Evolutionary conservation across 2,888 invertebrate genomes (phyloP).

Genomic region (Coronaproctus castanopsis): DNA sequence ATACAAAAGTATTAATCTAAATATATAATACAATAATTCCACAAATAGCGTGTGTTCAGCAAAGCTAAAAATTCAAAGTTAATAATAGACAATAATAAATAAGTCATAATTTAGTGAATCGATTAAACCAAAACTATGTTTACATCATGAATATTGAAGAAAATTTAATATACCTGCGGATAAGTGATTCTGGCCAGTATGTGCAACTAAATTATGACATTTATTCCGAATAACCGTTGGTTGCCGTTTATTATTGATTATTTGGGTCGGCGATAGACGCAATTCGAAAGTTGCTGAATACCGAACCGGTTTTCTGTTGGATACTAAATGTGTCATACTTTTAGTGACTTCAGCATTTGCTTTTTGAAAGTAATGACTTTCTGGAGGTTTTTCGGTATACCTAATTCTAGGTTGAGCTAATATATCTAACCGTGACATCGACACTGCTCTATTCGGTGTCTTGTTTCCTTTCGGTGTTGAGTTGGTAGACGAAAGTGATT

Average conservation of each 20-base stretch:
- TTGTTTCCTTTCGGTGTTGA: background rate
- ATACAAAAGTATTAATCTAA: too few species aligned
- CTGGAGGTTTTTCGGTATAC: background rate
- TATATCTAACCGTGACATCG: constrained; percentile 81
- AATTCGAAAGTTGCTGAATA: background rate
- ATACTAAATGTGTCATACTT: constrained; percentile 47
- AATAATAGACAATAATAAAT: too few species aligned
- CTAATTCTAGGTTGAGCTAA: constrained; percentile 43
- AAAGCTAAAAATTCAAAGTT: too few species aligned
- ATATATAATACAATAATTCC: too few species aligned
- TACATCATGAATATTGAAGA: too few species aligned
- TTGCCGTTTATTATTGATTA: background rate
- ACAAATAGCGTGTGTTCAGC: too few species aligned
- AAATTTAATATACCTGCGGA: background rate
- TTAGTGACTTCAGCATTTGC: constrained; percentile 8
- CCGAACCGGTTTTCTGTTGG: constrained; percentile 1
- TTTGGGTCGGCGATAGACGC: background rate
- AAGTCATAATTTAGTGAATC: too few species aligned
- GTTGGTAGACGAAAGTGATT: background rate
- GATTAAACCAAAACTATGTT: too few species aligned
- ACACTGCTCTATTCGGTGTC: constrained; percentile 65
- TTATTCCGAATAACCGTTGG: background rate
- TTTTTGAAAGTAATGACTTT: background rate
- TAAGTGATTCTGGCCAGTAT: background rate
- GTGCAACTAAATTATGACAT: background rate